Evolutionary conservation across 2,797 vertebrate genomes (phyloP).

Genomic region (Myotis myotis): DNA sequence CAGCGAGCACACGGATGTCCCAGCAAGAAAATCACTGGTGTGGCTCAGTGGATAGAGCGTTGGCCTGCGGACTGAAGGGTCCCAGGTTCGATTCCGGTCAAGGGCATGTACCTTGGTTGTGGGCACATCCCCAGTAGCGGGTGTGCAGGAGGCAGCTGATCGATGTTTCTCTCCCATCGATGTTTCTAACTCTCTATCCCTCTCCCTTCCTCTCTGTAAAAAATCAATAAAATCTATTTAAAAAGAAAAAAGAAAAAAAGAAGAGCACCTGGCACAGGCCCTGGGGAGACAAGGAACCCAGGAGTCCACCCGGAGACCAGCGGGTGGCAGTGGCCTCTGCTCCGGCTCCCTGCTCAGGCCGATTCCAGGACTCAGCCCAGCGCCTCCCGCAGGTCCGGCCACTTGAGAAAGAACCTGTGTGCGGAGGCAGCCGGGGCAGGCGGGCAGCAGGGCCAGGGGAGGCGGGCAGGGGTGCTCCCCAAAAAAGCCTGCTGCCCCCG

Average conservation of each 20-base stretch:
- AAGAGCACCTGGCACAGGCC: neutral
- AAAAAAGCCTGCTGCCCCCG: too few species aligned
- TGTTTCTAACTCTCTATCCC: too few species aligned
- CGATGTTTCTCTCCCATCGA: too few species aligned
- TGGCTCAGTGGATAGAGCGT: too few species aligned
- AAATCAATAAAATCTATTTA: too few species aligned
- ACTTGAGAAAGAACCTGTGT: neutral
- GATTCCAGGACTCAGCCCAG: neutral
- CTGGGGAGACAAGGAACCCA: neutral
- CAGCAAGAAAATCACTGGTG: neutral
- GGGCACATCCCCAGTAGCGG: too few species aligned
- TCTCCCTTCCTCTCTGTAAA: too few species aligned
- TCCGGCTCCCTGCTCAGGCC: neutral
- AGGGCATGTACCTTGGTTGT: too few species aligned
- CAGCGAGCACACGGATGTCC: neutral
- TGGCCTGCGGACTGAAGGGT: too few species aligned
- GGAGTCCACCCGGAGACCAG: neutral
- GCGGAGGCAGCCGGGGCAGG: rapidly evolving
- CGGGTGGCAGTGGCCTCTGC: neutral
- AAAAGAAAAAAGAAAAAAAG: too few species aligned
- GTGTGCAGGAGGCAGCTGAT: too few species aligned
- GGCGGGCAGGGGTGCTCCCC: neutral
- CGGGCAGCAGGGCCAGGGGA: neutral
- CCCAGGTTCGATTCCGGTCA: too few species aligned
- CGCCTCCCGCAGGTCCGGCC: neutral